A percentile compares a stretch with the other conserved stretches of the same genome.
These are phyloP conservation scores for Ammodytes dubius DNA, from an alignment of 2,113 vertebrate species.

Conservation along the genomic window DNA sequence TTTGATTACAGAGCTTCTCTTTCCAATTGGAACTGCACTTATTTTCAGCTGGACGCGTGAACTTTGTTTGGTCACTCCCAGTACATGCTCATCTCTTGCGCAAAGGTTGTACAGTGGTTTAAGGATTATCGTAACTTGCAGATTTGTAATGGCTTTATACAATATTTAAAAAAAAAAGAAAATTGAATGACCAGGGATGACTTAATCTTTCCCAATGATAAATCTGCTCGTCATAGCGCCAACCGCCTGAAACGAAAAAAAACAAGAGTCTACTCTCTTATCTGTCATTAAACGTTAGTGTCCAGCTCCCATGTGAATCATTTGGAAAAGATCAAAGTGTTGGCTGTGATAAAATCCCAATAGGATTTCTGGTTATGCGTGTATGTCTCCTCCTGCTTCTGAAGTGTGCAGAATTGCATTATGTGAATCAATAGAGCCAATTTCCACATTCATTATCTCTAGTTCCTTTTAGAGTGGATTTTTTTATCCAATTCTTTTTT, in stretches of 20 bases:
- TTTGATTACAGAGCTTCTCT: not conserved
- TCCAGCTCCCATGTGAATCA: constrained; percentile 33
- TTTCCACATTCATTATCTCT: constrained; percentile 20
- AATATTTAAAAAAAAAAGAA: not conserved
- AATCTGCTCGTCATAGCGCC: constrained; percentile 14
- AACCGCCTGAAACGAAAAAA: constrained; percentile 16
- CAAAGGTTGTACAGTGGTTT: not conserved
- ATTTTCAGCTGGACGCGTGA: not conserved
- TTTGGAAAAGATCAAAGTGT: constrained; percentile 40
- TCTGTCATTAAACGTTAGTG: constrained; percentile 31
- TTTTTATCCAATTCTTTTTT: constrained; percentile 20
- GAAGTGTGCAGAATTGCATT: constrained; percentile 48
- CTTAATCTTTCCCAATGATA: not conserved
- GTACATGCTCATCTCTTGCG: not conserved
- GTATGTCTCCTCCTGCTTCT: constrained; percentile 17
- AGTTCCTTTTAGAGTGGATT: no score
- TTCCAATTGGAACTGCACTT: not conserved
- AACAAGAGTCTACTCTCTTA: constrained; percentile 7
- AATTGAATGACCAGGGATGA: not conserved
- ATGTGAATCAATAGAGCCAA: constrained; percentile 58
- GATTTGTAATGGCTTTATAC: not conserved
- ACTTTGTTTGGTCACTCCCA: not conserved
- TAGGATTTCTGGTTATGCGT: constrained; percentile 12
- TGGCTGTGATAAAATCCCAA: constrained; percentile 41
- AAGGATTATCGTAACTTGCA: not conserved